Conservation (phyloP, 1,140 invertebrate species). For the Calephelis nemesis region DNA sequence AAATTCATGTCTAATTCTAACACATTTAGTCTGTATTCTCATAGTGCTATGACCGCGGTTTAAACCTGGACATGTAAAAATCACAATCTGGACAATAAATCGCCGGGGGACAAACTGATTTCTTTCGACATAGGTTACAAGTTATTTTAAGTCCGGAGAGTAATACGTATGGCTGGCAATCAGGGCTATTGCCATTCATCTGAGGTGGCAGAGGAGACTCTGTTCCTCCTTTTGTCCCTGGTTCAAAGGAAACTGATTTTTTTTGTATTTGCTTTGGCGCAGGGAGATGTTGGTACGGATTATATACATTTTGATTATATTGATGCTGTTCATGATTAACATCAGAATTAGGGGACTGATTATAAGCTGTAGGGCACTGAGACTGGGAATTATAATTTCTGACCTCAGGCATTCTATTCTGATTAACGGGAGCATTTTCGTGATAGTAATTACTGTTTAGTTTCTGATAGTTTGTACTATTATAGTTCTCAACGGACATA, state of each 20-base stretch:
- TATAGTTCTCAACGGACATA: constrained; percentile 57
- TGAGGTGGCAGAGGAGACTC: constrained; percentile 79
- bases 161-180: constrained; percentile 33
- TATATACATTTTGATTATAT: constrained; percentile 74
- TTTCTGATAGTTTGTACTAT: constrained; percentile 61
- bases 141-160: constrained; percentile 77
- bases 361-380: constrained; percentile 48
- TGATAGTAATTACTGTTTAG: constrained; percentile 53
- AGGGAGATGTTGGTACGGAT: constrained; percentile 80
- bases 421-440: constrained; percentile 49
- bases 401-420: constrained; percentile 41
- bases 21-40: constrained; percentile 8
- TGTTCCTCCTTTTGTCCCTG: constrained; percentile 81
- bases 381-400: constrained; percentile 57
- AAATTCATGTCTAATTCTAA: constrained; percentile 10
- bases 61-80: constrained; percentile 94
- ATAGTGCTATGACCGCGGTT: constrained; percentile 76
- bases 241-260: constrained; percentile 84
- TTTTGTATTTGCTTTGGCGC: constrained; percentile 79
- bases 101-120: constrained; percentile 85
- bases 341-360: constrained; percentile 39
- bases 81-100: constrained; percentile 94
- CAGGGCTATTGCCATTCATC: constrained; percentile 59
- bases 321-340: constrained; percentile 50
- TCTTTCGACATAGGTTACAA: constrained; percentile 92